phyloP scores from a whole-genome alignment of 2,113 vertebrate species.

The Macrotus californicus region DNA sequence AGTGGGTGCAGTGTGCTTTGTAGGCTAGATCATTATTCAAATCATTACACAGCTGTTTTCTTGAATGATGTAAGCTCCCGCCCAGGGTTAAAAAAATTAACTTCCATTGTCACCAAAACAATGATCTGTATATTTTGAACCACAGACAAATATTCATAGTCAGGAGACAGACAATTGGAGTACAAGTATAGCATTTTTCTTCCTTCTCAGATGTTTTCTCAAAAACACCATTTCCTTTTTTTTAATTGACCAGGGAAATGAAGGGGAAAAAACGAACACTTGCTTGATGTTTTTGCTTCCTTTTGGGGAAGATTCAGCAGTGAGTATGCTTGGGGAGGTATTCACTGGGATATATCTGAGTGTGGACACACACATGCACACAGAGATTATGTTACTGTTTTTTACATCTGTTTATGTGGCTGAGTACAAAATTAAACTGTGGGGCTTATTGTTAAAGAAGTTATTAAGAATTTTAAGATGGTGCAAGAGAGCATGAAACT shows the following conservation, averaged over 20 bases:
- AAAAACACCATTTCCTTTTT: background rate
- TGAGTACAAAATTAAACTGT: background rate
- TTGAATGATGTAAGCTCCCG: background rate
- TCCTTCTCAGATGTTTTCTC: background rate
- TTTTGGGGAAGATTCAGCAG: background rate
- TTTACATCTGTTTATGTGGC: background rate
- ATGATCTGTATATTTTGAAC: background rate
- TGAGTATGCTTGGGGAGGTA: background rate
- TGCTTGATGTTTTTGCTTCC: background rate
- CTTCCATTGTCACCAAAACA: background rate
- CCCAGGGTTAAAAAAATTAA: background rate
- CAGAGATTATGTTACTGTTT: background rate
- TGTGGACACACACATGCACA: background rate
- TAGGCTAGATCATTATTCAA: background rate
- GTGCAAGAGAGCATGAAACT: background rate
- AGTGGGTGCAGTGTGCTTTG: accelerated
- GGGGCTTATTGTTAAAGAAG: background rate
- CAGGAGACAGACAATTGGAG: background rate
- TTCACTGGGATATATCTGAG: background rate
- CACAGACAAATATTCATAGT: background rate
- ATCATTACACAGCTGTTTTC: background rate
- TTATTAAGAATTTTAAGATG: background rate
- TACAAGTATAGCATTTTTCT: background rate
- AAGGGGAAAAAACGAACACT: background rate
- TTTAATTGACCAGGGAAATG: background rate